These are phyloP conservation scores for Ciconia maguari DNA, from an alignment of 2,113 vertebrate species.

Conservation along the genomic window DNA sequence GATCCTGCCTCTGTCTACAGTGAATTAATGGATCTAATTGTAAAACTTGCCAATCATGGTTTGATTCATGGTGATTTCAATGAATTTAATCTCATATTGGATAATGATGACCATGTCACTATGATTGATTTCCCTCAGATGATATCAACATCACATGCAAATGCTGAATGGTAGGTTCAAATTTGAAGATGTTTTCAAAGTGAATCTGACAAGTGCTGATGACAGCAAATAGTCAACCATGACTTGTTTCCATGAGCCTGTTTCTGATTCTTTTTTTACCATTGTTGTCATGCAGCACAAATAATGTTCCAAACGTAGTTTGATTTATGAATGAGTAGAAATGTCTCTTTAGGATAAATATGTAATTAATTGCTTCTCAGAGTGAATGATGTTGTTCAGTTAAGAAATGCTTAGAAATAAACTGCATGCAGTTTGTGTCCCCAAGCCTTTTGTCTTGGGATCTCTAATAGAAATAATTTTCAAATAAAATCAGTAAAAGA, in stretches of 20 bases:
- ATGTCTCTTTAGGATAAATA: neutral
- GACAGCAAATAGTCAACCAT: neutral
- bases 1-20: conserved; percentile 88
- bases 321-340: neutral
- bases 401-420: neutral
- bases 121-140: conserved; percentile 99
- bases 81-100: conserved; percentile 96
- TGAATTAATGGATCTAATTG: conserved; percentile 95
- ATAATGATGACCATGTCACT: conserved; percentile 87
- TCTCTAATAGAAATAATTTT: neutral
- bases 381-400: neutral
- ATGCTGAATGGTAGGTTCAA: conserved; percentile 90
- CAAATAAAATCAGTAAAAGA: neutral
- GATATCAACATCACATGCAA: conserved; percentile 93
- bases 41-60: conserved; percentile 92
- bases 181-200: neutral
- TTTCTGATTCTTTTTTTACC: neutral
- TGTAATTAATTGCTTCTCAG: neutral
- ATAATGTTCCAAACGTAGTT: neutral
- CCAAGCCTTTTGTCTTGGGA: neutral
- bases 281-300: neutral
- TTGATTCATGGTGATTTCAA: conserved; percentile 98
- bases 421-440: neutral
- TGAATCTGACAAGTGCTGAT: neutral
- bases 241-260: neutral